A percentile compares a stretch with the other conserved stretches of the same genome.
Conservation (phyloP, 2,113 vertebrate genomes). For the Coturnix japonica region DNA sequence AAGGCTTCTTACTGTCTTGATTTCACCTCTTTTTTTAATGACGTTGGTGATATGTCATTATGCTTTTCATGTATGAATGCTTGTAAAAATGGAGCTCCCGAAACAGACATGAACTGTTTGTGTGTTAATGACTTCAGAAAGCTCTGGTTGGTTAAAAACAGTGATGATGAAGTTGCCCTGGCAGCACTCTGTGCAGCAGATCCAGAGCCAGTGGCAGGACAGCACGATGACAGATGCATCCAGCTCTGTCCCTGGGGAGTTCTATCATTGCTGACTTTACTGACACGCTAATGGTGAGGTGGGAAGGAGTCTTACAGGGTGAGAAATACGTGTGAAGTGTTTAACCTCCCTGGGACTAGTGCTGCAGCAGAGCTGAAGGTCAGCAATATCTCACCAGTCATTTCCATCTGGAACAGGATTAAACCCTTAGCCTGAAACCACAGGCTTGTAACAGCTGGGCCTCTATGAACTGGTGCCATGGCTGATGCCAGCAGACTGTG, state of each 20-base stretch:
- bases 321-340: not conserved
- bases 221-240: accelerated
- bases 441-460: not conserved
- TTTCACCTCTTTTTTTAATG: not conserved
- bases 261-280: accelerated
- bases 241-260: not conserved
- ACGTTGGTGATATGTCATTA: not conserved
- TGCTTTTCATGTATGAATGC: conserved; percentile 20
- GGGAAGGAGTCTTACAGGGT: not conserved
- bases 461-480: not conserved
- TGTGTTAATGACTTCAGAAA: not conserved
- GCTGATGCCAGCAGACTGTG: not conserved
- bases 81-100: conserved; percentile 18
- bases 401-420: not conserved
- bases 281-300: accelerated
- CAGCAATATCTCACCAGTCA: not conserved
- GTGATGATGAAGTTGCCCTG: not conserved
- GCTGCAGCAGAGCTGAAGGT: not conserved
- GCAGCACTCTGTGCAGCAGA: not conserved
- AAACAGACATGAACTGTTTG: not conserved
- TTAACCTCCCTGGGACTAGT: not conserved
- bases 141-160: not conserved
- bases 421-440: not conserved
- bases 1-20: not conserved
- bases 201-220: accelerated